Conservation (phyloP, 2,888 invertebrate genomes). For the Xiphydria camelus region DNA sequence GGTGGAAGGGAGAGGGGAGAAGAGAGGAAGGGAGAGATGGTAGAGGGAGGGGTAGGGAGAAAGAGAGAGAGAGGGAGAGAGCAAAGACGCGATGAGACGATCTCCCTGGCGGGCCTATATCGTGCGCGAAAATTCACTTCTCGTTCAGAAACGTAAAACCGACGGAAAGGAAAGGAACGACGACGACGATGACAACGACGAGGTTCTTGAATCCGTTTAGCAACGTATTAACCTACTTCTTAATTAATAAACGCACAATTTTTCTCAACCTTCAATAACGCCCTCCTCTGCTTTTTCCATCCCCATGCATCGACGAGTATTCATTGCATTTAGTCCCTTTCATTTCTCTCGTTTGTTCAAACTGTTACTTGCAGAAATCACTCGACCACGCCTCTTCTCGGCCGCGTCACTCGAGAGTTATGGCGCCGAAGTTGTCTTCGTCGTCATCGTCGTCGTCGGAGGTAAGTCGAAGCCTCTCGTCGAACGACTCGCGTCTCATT, state of each 20-base stretch:
- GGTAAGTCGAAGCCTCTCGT: too few species aligned
- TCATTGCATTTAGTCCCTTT: too few species aligned
- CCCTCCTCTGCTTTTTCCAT: too few species aligned
- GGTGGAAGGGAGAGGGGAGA: constrained; percentile 3
- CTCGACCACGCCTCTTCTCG: background rate
- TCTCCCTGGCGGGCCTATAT: too few species aligned
- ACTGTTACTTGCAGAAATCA: background rate
- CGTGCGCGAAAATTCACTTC: too few species aligned
- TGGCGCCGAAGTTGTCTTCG: too few species aligned
- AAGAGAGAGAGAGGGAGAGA: background rate
- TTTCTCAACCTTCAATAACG: constrained; percentile 49
- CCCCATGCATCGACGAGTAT: too few species aligned
- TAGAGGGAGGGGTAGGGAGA: background rate
- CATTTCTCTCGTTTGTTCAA: constrained; percentile 31
- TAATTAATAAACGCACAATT: constrained; percentile 57
- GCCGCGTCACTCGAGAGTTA: constrained; percentile 3
- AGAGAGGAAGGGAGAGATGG: constrained; percentile 7
- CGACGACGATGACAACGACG: background rate
- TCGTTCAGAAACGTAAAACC: too few species aligned
- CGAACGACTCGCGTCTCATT: too few species aligned
- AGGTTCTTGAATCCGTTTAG: constrained; percentile 4
- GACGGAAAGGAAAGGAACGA: too few species aligned
- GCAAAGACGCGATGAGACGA: constrained; percentile 1
- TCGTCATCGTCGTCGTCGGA: too few species aligned
- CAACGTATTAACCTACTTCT: constrained; percentile 36